Percentiles rank a stretch among this genome's conserved stretches.
phyloP scores from a whole-genome alignment of 2,113 vertebrate species.

The Psammodynastes pulverulentus region DNA sequence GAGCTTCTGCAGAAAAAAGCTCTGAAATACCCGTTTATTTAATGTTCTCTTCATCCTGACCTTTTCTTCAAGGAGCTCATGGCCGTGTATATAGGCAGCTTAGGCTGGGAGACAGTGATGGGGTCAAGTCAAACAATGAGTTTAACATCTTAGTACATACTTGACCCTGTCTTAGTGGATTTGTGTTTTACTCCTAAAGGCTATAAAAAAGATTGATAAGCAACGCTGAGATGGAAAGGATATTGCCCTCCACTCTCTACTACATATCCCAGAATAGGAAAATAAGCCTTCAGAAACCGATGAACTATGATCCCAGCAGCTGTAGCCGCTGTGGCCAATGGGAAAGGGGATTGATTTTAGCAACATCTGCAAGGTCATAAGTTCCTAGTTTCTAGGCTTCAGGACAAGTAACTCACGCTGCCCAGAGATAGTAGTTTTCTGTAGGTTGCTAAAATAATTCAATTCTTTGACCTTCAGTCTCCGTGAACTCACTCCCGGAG shows the following conservation, averaged over 20 bases:
- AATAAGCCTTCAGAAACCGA: neutral
- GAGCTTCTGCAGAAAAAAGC: neutral
- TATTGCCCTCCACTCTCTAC: neutral
- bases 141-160: neutral
- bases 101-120: neutral
- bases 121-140: neutral
- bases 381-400: neutral
- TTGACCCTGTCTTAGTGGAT: neutral
- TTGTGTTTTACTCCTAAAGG: neutral
- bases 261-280: neutral
- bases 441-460: neutral
- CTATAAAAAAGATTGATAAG: neutral
- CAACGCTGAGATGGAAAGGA: neutral
- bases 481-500: neutral
- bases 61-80: neutral
- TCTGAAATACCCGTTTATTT: neutral
- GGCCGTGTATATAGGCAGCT: neutral
- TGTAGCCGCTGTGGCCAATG: neutral
- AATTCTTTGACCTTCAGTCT: conserved; percentile 1
- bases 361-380: neutral
- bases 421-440: neutral
- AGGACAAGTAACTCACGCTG: neutral
- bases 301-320: neutral
- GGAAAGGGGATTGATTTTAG: neutral
- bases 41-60: neutral